These are phyloP conservation scores for Muscicapa striata DNA, from an alignment of 2,797 vertebrate genomes.

Conservation along the genomic window DNA sequence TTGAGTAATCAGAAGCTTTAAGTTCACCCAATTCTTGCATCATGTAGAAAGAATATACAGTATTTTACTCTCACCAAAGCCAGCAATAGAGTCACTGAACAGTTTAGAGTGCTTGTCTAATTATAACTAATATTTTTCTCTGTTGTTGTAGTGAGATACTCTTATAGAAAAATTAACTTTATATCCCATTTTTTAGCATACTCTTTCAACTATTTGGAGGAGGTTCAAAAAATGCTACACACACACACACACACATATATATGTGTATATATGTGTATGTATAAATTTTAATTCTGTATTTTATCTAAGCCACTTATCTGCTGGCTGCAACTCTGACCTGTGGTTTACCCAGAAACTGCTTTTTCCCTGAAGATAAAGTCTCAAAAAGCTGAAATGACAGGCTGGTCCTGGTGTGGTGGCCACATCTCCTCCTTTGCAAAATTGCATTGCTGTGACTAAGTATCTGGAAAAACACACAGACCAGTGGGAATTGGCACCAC, in stretches of 20 bases:
- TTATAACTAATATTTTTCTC: not conserved
- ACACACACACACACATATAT: no score
- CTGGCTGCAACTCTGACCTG: not conserved
- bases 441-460: not conserved
- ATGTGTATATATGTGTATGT: no score
- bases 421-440: not conserved
- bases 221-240: not conserved
- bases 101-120: not conserved
- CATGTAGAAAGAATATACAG: not conserved
- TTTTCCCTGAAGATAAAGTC: not conserved
- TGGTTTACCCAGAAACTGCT: not conserved
- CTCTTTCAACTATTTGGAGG: not conserved
- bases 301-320: not conserved
- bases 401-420: rapidly evolving
- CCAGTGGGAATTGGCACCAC: not conserved
- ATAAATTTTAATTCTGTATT: not conserved
- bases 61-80: not conserved
- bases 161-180: not conserved
- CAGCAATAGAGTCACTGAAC: not conserved
- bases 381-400: not conserved
- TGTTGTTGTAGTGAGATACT: not conserved
- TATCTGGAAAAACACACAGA: not conserved
- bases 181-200: not conserved
- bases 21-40: not conserved
- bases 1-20: not conserved